Conservation (phyloP, 2,888 invertebrate genomes). For the Papilio elwesi region DNA sequence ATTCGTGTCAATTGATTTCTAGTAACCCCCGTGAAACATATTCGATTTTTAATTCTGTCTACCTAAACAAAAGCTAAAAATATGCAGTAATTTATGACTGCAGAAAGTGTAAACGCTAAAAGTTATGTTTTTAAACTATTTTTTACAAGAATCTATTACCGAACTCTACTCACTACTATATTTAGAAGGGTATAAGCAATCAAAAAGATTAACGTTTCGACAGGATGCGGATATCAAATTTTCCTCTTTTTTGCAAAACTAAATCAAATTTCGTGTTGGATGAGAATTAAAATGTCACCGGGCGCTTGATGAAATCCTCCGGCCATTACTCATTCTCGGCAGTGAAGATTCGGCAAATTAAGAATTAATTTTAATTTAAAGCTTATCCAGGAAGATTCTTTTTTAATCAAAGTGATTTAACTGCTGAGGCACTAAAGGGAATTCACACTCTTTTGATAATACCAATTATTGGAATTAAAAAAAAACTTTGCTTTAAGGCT, state of each 20-base stretch:
- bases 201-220: neutral
- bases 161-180: no score
- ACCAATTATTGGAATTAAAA: no score
- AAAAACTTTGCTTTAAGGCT: no score
- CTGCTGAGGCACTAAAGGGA: neutral
- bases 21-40: no score
- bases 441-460: neutral
- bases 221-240: conserved; percentile 8
- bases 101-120: no score
- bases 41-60: no score
- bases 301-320: conserved; percentile 26
- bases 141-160: no score
- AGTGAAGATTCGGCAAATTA: conserved; percentile 23
- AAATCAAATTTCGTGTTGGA: conserved; percentile 19
- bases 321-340: conserved; percentile 20
- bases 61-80: no score
- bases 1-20: no score
- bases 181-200: neutral
- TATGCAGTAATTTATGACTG: no score
- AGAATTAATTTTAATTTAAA: conserved; percentile 28
- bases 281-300: conserved; percentile 18
- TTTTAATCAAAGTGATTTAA: conserved; percentile 13
- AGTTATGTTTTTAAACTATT: no score
- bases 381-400: neutral
- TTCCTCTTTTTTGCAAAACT: neutral